Base-by-base conservation (phyloP, 92 coral and sea anemone genomes). In the Paragorgia papillata region DNA sequence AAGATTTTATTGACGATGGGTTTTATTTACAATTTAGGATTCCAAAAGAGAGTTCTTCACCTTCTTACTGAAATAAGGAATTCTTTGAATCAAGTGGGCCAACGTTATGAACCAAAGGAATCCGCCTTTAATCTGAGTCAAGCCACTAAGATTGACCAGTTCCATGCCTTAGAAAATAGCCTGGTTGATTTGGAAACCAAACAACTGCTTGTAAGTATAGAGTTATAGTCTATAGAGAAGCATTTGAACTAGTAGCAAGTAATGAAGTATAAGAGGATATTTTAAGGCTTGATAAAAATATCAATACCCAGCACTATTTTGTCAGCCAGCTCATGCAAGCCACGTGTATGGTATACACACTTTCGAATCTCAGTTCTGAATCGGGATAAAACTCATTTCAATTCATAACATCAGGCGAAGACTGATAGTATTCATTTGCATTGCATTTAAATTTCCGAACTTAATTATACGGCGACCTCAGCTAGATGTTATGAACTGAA, bases 21-120 rank as follows among this genome's bases (percentile, higher is more conserved):
- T 17, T 51, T 51, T 51, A 17, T 22, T 5, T 3, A 51, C 26
- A 17, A 5, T 64, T 2, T 20, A 64, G 71, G 30, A 34, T 64
- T 64, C 71, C n/a, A n/a, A n/a, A n/a, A n/a, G n/a, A n/a, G n/a
- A n/a, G n/a, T n/a, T n/a, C n/a, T n/a, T n/a, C n/a, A 64, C 25
- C 50, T 64, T 1, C 51, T 64, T 0, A 64, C 40, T 18, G 71
- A 64, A 34, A 64, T 64, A n/a, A 8, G 71, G 1, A 25, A 64
- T 12, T 32, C 43, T 2, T 1, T 64, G 2, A 5, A n/a, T 1
- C 71, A 64, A 31, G 28, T 64, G 24, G 71, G 57, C 7, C 39
- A 66, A 25, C 21, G 30, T 9, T 64, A 19, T 64, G 74, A 66
- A 22, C 56, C 74, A 34, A 35, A 0, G 14, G 57, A 66, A 3